phyloP scores from a whole-genome alignment of 2,113 vertebrate species.

The Zapus hudsonius region DNA sequence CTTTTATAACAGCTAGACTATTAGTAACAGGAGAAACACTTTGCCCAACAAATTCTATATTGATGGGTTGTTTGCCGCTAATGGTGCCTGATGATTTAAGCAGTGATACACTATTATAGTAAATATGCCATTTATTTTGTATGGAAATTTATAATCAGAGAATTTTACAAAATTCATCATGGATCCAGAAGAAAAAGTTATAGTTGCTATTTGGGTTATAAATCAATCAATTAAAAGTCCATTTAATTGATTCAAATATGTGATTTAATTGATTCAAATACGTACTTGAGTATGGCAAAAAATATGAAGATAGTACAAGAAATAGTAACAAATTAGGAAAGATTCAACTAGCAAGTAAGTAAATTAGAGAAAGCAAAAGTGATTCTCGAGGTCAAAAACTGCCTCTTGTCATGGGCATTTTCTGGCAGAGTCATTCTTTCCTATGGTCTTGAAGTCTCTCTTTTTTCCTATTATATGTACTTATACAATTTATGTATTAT shows the following conservation, averaged over 20 bases:
- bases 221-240: background rate
- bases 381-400: background rate
- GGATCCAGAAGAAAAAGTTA: background rate
- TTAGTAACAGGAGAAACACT: background rate
- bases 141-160: background rate
- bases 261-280: background rate
- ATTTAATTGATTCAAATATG: background rate
- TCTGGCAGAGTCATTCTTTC: background rate
- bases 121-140: background rate
- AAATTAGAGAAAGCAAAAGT: background rate
- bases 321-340: background rate
- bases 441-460: background rate
- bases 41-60: background rate
- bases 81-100: background rate
- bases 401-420: background rate
- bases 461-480: background rate
- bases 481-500: background rate
- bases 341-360: background rate
- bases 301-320: background rate
- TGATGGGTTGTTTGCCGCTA: background rate
- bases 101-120: background rate
- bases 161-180: background rate
- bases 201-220: background rate
- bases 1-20: background rate
- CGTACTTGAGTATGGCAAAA: background rate